Evolutionary conservation across 2,888 invertebrate species (phyloP).

Genomic region (Acanthosepion pharaonis): DNA sequence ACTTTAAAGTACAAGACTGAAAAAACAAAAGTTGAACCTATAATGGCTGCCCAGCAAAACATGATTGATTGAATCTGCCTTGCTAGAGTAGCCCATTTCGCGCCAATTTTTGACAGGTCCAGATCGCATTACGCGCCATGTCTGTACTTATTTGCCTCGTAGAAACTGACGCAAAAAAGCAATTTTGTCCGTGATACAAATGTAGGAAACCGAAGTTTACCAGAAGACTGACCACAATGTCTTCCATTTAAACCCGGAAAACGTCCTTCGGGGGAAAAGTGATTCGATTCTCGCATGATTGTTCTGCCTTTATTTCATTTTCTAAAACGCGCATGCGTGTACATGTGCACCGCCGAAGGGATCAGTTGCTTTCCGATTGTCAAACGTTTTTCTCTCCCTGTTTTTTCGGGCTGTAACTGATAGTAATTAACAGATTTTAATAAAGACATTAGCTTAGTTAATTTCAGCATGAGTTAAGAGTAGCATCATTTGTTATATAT

Average conservation of each 20-base stretch:
- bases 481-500: no score
- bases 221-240: not conserved
- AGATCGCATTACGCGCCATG: not conserved
- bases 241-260: not conserved
- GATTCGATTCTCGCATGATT: no score
- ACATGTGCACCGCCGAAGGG: no score
- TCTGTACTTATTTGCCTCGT: not conserved
- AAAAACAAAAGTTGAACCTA: not conserved
- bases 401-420: no score
- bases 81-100: no score
- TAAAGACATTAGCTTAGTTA: no score
- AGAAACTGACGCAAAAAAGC: conserved; percentile 21
- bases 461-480: no score
- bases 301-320: no score
- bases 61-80: conserved; percentile 12
- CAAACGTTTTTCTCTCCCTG: no score
- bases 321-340: no score
- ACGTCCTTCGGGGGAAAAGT: not conserved
- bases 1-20: not conserved
- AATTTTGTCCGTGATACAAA: conserved; percentile 7
- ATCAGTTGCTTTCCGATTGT: no score
- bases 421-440: no score
- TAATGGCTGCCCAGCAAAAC: not conserved
- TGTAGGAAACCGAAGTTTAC: not conserved
- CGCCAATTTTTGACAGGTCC: not conserved